Conservation (phyloP, 1,140 invertebrate genomes). For the Pectinophora gossypiella region DNA sequence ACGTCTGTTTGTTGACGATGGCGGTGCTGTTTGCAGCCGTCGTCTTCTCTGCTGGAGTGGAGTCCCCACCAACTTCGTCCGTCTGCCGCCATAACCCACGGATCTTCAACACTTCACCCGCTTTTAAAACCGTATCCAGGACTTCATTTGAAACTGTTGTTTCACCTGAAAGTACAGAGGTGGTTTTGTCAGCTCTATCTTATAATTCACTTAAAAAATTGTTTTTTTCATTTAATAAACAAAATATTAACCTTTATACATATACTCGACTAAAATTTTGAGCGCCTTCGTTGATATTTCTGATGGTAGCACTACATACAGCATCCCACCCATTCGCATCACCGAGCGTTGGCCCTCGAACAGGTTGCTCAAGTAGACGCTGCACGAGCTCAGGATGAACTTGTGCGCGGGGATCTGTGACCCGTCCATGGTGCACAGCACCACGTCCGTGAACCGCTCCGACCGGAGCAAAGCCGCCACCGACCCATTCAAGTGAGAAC, state of each 20-base stretch:
- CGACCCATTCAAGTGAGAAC: slow-evolving; percentile 85
- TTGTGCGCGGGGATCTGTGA: slow-evolving; percentile 90
- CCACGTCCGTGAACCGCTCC: slow-evolving; percentile 89
- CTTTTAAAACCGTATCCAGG: slow-evolving; percentile 84
- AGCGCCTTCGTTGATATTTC: slow-evolving; percentile 87
- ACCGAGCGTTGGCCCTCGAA: slow-evolving; percentile 76
- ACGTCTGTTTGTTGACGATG: slow-evolving; percentile 35
- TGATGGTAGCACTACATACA: slow-evolving; percentile 87
- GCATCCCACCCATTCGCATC: slow-evolving; percentile 73
- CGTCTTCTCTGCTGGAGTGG: slow-evolving; percentile 41
- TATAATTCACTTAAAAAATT: too few relatives aligned
- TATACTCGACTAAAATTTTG: slow-evolving; percentile 89
- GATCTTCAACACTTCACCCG: slow-evolving; percentile 86
- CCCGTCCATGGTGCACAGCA: slow-evolving; percentile 87
- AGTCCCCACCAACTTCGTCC: slow-evolving; percentile 63
- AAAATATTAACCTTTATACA: slow-evolving; percentile 80
- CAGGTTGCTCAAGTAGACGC: slow-evolving; percentile 75
- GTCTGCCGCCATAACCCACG: slow-evolving; percentile 82
- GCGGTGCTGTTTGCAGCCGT: slow-evolving; percentile 27
- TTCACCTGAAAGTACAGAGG: too few relatives aligned
- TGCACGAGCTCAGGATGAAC: slow-evolving; percentile 89
- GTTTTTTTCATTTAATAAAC: too few relatives aligned
- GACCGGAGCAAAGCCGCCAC: slow-evolving; percentile 86
- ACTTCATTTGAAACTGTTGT: slow-evolving; percentile 90
- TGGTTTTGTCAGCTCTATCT: too few relatives aligned